Percentiles rank a stretch among this genome's conserved stretches.
Evolutionary conservation across 2,888 invertebrate genomes (phyloP).

Genomic region (Zeuzera pyrina): DNA sequence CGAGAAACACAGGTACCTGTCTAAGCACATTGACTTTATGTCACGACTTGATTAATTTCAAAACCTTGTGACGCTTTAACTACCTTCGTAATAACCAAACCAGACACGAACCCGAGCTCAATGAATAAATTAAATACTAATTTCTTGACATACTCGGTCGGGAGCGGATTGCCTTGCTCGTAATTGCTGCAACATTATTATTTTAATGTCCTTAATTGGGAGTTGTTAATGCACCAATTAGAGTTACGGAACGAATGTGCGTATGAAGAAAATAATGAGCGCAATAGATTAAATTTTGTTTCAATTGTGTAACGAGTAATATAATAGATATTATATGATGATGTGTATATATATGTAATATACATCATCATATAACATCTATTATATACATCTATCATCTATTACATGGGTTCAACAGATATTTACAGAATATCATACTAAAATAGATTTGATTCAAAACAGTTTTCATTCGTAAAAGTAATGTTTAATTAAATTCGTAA

Average conservation of each 20-base stretch:
- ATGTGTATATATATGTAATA: neutral
- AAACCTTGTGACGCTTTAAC: constrained; percentile 37
- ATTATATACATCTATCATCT: no score
- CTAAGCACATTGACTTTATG: constrained; percentile 4
- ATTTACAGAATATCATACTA: no score
- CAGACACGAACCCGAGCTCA: constrained; percentile 50
- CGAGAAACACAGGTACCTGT: neutral
- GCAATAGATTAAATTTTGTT: constrained; percentile 23
- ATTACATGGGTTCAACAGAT: no score
- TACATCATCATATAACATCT: no score
- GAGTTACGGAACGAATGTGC: constrained; percentile 17
- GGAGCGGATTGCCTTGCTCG: constrained; percentile 57
- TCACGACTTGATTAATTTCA: constrained; percentile 40
- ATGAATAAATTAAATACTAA: constrained; percentile 68
- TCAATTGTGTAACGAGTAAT: constrained; percentile 5
- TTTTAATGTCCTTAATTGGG: constrained; percentile 28
- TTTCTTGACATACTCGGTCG: constrained; percentile 65
- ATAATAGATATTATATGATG: neutral
- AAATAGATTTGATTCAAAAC: no score
- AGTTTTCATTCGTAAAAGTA: no score
- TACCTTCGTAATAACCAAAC: constrained; percentile 47
- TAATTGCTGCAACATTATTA: constrained; percentile 46
- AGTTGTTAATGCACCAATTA: constrained; percentile 24
- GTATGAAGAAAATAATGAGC: constrained; percentile 24
- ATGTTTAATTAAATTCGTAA: no score